Percentiles rank a stretch among this genome's conserved stretches.
Conservation (phyloP, 2,113 vertebrate species). For the Argyrosomus japonicus region DNA sequence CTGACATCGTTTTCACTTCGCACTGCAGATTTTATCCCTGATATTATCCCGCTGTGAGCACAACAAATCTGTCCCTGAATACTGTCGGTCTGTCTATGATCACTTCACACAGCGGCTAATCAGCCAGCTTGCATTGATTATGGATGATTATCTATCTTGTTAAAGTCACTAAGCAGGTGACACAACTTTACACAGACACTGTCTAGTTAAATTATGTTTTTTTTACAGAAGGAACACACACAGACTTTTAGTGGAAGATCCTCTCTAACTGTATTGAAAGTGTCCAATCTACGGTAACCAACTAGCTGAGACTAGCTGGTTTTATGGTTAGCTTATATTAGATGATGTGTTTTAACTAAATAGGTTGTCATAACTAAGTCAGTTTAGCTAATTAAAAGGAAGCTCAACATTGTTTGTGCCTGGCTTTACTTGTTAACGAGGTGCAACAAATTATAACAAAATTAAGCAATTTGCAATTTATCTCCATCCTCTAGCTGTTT, state of each 20-base stretch:
- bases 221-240: background rate
- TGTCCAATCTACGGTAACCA: no score
- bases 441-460: no score
- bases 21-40: conserved; percentile 43
- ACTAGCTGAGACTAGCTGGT: no score
- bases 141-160: conserved; percentile 13
- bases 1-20: conserved; percentile 30
- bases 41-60: conserved; percentile 24
- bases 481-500: no score
- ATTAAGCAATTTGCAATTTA: no score
- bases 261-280: background rate
- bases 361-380: no score
- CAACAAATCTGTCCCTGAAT: conserved; percentile 12
- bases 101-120: conserved; percentile 2
- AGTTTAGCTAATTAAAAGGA: no score
- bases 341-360: no score
- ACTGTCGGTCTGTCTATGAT: conserved; percentile 15
- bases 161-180: background rate
- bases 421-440: no score
- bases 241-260: background rate
- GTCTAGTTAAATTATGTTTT: background rate
- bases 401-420: no score
- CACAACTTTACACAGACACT: background rate
- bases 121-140: conserved; percentile 32
- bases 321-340: no score